Base-by-base conservation (phyloP, 2,113 vertebrate genomes). In the Phylloscopus trochilus region DNA sequence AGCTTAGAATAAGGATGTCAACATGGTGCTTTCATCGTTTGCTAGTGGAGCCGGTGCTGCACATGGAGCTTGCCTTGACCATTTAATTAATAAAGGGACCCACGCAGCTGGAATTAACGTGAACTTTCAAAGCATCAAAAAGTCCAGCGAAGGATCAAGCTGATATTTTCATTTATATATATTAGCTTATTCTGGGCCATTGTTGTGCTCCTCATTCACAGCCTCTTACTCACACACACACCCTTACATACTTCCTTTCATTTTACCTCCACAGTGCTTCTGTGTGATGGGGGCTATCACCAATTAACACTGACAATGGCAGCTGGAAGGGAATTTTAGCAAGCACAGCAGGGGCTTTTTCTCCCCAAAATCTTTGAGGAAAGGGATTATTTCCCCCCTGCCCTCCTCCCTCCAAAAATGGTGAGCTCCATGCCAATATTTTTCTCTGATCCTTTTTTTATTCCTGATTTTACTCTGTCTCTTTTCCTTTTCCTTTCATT, bases 91-190 rank as follows among this genome's bases (percentile, higher is more conserved):
- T 95, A 91, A 97, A 97, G 96, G 56, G 89, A 94, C 92, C 93
- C 95, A 96, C 66, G 58, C 92, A 94, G 94, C 94, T 96, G 95
- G 95, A 96, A 97, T 95, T 96, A 97, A 97, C 41, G 0, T 43
- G 95, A 93, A 94, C 88, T 95, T 96, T 96, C 93, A 97, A 97
- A 97, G 95, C 96, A 95, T 96, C 90, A 97, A 95, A 96, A 96
- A 95, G 93, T 92, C 91, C 89, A 79, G 92, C 11, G 6, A 89
- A 91, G 97, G 83, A 92, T 94, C 90, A 94, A 95, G 95, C 93
- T 95, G 96, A 97, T 97, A 97, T 97, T 97, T 97, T 96, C 96
- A 96, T 97, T 97, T 95, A 95, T 96, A 96, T 87, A 95, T 90
- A 93, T 97, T 96, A 94, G 95, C 87, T 95, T 96, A 93, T 88